These are phyloP conservation scores for Anniella stebbinsi DNA, from an alignment of 2,797 vertebrate species.

Conservation along the genomic window DNA sequence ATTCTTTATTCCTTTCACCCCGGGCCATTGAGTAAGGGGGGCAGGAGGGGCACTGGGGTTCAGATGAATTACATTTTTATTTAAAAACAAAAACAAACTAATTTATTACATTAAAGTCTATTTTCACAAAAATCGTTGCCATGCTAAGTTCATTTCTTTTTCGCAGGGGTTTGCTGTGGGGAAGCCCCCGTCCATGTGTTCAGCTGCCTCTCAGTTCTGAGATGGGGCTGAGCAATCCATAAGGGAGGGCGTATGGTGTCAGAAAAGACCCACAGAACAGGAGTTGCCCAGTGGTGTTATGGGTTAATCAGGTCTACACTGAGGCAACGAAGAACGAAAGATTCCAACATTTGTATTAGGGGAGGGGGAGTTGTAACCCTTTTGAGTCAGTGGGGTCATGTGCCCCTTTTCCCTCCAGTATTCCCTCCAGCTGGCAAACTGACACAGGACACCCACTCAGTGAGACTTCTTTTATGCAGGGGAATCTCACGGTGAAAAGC, in stretches of 20 bases:
- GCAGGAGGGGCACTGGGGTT: constrained; percentile 21
- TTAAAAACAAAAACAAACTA: constrained; percentile 75
- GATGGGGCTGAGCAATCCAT: too few species aligned
- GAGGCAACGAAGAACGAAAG: too few species aligned
- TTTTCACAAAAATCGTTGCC: constrained; percentile 80
- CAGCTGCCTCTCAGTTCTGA: background rate
- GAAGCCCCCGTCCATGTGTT: background rate
- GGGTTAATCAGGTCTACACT: background rate
- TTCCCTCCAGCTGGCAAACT: too few species aligned
- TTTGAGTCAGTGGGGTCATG: too few species aligned
- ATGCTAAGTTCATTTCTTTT: constrained; percentile 46
- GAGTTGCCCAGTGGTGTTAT: background rate
- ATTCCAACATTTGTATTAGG: background rate
- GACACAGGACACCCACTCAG: too few species aligned
- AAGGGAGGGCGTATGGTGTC: background rate
- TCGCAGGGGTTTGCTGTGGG: constrained; percentile 1
- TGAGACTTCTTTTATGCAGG: too few species aligned
- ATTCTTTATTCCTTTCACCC: constrained; percentile 21
- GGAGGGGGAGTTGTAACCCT: too few species aligned
- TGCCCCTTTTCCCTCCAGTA: too few species aligned
- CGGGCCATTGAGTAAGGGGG: constrained; percentile 21
- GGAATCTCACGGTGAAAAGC: too few species aligned
- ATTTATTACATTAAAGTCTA: constrained; percentile 89
- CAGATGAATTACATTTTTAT: constrained; percentile 78
- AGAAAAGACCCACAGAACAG: background rate